Evolutionary conservation across 2,888 invertebrate species (phyloP), one percentile per base, ranked within the genome.

Genomic region (Odontocerum albicorne): DNA sequence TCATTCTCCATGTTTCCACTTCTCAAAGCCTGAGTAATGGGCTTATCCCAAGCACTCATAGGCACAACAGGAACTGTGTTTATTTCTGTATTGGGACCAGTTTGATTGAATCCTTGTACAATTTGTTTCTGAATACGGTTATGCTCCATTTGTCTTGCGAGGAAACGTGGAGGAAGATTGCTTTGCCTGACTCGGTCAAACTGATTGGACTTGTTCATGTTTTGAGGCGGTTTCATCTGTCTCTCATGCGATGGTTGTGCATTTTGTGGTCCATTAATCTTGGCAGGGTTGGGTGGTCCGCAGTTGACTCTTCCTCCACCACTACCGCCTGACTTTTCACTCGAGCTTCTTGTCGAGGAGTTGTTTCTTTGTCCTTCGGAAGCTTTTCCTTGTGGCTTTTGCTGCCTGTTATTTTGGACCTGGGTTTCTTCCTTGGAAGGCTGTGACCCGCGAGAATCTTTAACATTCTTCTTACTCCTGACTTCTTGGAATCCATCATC

Each of bases 31-130:
- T 87, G 82, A 22, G 84, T 84, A 64, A 91, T 85, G 2, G 91
- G 90, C 70, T 92, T 92, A 63, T 90, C 90, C 92, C 92, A 92
- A 2, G 92, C 92, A 70, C 88, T 90, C 7, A 86, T 84, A 2
- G 85, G 72, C 1, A 88, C 88, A n/a, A 87, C 86, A 4, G 87
- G 85, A 3, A 85, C 79, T 21, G 81, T 76, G 19, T 55, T 53
- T 69, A 66, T 53, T 66, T 65, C 54, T 65, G 66, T 59, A 71
- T 73, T 65, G 75, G 73, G 57, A 72, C 74, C 46, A 65, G 68
- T 38, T 22, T 70, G 65, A 16, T 70, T 72, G 43, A 76, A 64
- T 1, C 76, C 74, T 70, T 60, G 60, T 6, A 39, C 42, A 13
- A 54, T 51, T 63, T 77, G 77, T 62, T 77, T 77, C 62, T 84